Percentiles rank a stretch among this genome's conserved stretches.
Evolutionary conservation across 92 coral and sea anemone species (phyloP).

Genomic region (Siderastrea siderea): DNA sequence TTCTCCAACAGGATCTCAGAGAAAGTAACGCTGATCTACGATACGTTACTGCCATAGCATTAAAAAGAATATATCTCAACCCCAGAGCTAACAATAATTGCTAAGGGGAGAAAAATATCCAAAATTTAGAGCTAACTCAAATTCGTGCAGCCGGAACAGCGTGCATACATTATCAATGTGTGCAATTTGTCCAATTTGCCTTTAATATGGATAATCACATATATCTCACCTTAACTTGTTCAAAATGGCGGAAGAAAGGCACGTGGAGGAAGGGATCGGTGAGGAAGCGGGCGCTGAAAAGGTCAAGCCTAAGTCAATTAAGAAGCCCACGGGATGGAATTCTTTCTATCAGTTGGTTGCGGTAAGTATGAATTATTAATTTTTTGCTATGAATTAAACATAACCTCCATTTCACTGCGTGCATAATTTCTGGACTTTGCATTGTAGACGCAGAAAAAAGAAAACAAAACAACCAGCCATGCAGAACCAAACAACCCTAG

Average conservation of each 20-base stretch:
- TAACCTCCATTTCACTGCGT: not conserved
- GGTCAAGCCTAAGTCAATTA: not conserved
- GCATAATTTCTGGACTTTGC: not conserved
- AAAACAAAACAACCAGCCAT: conserved; percentile 2
- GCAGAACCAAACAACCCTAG: not conserved
- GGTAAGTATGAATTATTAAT: not conserved
- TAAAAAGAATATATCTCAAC: too few relatives aligned
- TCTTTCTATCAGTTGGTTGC: conserved; percentile 9
- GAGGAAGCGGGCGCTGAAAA: not conserved
- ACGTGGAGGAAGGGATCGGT: conserved; percentile 6
- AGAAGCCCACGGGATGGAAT: not conserved
- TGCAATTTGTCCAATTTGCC: not conserved
- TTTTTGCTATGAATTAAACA: conserved; percentile 4
- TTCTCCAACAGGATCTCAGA: too few relatives aligned
- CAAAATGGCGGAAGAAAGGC: not conserved
- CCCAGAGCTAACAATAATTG: too few relatives aligned
- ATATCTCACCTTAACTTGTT: not conserved
- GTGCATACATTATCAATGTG: too few relatives aligned
- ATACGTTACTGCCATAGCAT: too few relatives aligned
- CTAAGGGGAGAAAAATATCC: too few relatives aligned
- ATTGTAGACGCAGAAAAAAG: not conserved
- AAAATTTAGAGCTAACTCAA: too few relatives aligned
- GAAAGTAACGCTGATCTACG: too few relatives aligned
- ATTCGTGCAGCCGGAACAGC: too few relatives aligned
- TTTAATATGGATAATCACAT: not conserved